Base-by-base conservation (phyloP, 2,888 invertebrate species). In the Tromatobia lineatoria region DNA sequence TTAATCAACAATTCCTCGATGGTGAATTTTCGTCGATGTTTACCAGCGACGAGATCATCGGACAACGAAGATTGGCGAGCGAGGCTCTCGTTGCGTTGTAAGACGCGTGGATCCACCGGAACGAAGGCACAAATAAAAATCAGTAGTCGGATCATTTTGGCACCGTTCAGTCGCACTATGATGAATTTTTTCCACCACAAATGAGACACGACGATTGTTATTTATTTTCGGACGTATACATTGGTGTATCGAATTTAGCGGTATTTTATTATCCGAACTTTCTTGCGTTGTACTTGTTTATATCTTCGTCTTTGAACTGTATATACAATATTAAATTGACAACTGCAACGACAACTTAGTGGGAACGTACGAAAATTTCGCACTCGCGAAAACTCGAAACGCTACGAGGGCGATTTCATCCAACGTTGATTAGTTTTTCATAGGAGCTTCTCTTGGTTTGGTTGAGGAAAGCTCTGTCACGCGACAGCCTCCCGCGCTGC, bases 1-100 rank as follows among this genome's bases (percentile, higher is more conserved):
- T 94, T 95, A 76, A 94, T 95, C 90, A 96, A 92, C 87, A 97
- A 94, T 91, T 97, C 96, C 34, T 97, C 96, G 91, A 96, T 95
- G 75, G 96, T 96, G 92, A 95, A 96, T 90, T 94, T 95, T 83
- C 81, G 88, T 38, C 87, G 89, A 38, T 87, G 82, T 64, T 83
- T 89, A 6, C 34, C 59, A 29, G 18, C 73, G 13, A 18, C 13
- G 25, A 76, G 47, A 69, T 78, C 25, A 0, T 75, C 42, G 57
- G 50, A 29, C 10, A 38, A 38, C 38, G 25, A 64, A 25, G 69
- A 74, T 23, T n/a, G n/a, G n/a, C n/a, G n/a, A n/a, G 57, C 8
- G 23, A 61, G 18, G 84, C 86, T 82, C 83, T 87, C 85, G 88
- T 87, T 83, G 67, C 83, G 82, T 79, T 70, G 75, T 34, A 85